Base-by-base conservation (phyloP, 2,113 vertebrate genomes). In the Bombycilla garrulus region DNA sequence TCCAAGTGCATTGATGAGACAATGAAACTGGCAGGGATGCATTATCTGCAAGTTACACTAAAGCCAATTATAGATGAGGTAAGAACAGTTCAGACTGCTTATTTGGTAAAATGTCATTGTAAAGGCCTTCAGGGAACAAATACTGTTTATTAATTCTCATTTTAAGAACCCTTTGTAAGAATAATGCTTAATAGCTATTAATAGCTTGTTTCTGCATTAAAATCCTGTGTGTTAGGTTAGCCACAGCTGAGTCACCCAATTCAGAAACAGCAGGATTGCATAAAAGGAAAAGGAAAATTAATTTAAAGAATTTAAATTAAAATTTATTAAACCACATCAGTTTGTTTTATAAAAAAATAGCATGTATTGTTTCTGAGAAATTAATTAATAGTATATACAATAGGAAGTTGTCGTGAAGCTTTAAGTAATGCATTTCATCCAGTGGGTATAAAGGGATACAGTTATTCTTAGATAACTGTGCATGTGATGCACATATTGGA, bases 1-100 rank as follows among this genome's bases (percentile, higher is more conserved):
- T 99, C 99, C 81, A 99, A 99, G 96, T 99, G 99, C 97, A 99
- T 99, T 44, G 99, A 99, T 3, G 99, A 99, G 97, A 99, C 99
- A 17, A 99, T 99, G 99, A 99, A 99, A 97, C 98, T 99, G 92
- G 99, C 99, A 8, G 99, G 99, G 50, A 99, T 99, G 99, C 99
- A 99, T 96, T 99, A 99, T 96, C 98, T 99, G 70, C 99, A 99
- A 45, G 98, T 99, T 97, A 99, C 99, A 18, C 98, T 99, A 82
- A 99, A 99, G 94, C 98, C 99, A 24, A 98, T 99, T 95, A 99
- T 99, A 61, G 99, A 99, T 92, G 99, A 99, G 98, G 99, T 99
- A 97, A 96, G 96, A 83, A 18, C 26, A 57, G 28, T 88, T 93
- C 40, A 92, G 50, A 66, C 45, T 36, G 13, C 53, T 89, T 56